These are phyloP conservation scores for Trichonephila clavipes DNA, from an alignment of 1,140 invertebrate genomes.

Conservation along the genomic window DNA sequence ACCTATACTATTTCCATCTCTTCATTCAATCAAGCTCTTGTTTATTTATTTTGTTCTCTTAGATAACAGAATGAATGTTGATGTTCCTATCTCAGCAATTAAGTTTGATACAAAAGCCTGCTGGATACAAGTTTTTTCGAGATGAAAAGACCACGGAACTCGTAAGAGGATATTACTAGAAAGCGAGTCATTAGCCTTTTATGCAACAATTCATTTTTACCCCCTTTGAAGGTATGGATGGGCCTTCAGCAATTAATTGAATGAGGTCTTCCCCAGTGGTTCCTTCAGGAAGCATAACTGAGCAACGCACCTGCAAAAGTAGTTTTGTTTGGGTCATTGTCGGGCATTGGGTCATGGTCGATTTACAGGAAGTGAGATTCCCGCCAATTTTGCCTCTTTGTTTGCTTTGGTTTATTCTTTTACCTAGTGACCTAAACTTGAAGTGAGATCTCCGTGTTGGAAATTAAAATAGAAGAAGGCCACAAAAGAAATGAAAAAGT, in stretches of 20 bases:
- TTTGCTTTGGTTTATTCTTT: slow-evolving; percentile 21
- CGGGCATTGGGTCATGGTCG: slow-evolving; percentile 71
- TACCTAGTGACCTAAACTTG: slow-evolving; percentile 60
- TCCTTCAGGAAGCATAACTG: slow-evolving; percentile 48
- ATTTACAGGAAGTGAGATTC: slow-evolving; percentile 21
- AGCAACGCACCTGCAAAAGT: slow-evolving; percentile 47
- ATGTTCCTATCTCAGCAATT: not conserved
- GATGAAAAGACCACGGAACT: not conserved
- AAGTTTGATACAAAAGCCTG: not conserved
- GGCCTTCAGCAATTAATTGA: slow-evolving; percentile 34
- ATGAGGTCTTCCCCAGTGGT: not conserved
- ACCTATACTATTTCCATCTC: not conserved
- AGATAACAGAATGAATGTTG: not conserved
- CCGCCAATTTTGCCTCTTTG: not conserved
- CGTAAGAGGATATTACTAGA: not conserved
- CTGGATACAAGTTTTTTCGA: not conserved
- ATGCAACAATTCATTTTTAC: slow-evolving; percentile 10
- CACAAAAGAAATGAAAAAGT: not conserved
- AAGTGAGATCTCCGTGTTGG: not conserved
- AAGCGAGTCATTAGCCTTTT: slow-evolving; percentile 26
- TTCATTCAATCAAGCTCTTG: not conserved
- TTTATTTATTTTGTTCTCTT: not conserved
- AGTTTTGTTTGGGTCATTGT: slow-evolving; percentile 55
- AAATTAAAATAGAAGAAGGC: slow-evolving; percentile 16
- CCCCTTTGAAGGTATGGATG: not conserved